A percentile compares a stretch with the other conserved stretches of the same genome.
These are phyloP conservation scores for Leptopterna dolabrata DNA, from an alignment of 2,888 invertebrate genomes.

Conservation along the genomic window DNA sequence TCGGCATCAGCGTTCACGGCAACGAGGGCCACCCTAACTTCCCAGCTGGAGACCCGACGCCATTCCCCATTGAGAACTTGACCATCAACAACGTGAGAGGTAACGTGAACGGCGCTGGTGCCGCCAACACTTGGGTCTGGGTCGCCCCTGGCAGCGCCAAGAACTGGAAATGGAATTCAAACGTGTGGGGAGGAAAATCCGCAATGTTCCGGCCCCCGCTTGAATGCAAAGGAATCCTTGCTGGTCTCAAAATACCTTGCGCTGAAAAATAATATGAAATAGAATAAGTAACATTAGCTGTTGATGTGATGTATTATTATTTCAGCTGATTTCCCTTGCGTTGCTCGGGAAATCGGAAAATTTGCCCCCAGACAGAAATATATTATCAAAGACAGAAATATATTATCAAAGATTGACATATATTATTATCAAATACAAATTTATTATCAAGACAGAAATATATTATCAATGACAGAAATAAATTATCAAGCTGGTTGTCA, in stretches of 20 bases:
- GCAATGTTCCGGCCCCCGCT: background rate
- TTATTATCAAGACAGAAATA: too few species aligned
- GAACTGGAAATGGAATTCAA: background rate
- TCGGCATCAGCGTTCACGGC: background rate
- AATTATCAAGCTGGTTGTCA: too few species aligned
- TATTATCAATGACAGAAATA: too few species aligned
- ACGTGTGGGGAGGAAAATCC: background rate
- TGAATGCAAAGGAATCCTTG: background rate
- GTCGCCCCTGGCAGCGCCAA: slow-evolving; percentile 3
- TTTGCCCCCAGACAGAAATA: too few species aligned
- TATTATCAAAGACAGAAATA: too few species aligned
- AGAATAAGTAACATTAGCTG: too few species aligned
- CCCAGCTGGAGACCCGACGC: background rate
- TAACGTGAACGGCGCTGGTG: background rate
- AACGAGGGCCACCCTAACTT: background rate
- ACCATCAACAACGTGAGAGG: slow-evolving; percentile 21
- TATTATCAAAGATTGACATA: too few species aligned
- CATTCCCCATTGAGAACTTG: background rate
- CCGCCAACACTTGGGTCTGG: background rate
- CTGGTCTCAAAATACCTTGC: background rate
- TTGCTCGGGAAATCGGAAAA: too few species aligned
- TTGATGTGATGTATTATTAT: too few species aligned
- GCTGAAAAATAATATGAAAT: background rate
- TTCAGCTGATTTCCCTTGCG: too few species aligned
- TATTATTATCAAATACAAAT: too few species aligned